phyloP scores from a whole-genome alignment of 2,797 vertebrate genomes.

The Gobio occitaniae region DNA sequence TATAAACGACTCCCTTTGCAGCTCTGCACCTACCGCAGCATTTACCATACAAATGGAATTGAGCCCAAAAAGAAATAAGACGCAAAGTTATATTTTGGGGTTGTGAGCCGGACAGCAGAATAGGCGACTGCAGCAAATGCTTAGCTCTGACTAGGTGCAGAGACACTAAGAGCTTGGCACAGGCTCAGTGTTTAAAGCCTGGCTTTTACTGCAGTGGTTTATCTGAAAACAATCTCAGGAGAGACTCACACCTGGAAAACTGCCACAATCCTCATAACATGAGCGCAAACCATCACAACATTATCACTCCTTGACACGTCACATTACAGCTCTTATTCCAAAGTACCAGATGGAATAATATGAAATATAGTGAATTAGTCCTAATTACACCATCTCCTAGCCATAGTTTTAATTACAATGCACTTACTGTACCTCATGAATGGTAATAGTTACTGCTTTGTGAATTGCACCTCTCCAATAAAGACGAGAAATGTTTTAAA shows the following conservation, averaged over 20 bases:
- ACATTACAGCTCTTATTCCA: constrained; percentile 10
- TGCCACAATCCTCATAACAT: constrained; percentile 11
- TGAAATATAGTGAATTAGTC: constrained; percentile 25
- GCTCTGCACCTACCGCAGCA: background rate
- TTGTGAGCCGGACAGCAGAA: constrained; percentile 9
- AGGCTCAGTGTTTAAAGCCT: constrained; percentile 34
- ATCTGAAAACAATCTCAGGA: constrained; percentile 41
- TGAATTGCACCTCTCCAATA: background rate
- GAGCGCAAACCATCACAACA: constrained; percentile 20
- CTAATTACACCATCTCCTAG: constrained; percentile 29
- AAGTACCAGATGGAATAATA: constrained; percentile 36
- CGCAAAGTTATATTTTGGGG: constrained; percentile 8
- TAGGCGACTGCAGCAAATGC: constrained; percentile 14
- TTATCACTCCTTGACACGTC: constrained; percentile 12
- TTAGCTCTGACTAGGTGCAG: background rate
- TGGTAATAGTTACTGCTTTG: constrained; percentile 17
- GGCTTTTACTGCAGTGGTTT: constrained; percentile 40
- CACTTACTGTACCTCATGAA: constrained; percentile 22
- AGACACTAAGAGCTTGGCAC: constrained; percentile 31
- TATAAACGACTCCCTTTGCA: constrained; percentile 18
- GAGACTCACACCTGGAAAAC: constrained; percentile 26
- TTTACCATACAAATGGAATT: constrained; percentile 41
- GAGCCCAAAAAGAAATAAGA: constrained; percentile 19
- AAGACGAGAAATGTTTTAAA: background rate
- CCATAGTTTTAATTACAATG: constrained; percentile 27